Base-by-base conservation (phyloP, 2,797 vertebrate species). In the Coregonus ussuriensis region DNA sequence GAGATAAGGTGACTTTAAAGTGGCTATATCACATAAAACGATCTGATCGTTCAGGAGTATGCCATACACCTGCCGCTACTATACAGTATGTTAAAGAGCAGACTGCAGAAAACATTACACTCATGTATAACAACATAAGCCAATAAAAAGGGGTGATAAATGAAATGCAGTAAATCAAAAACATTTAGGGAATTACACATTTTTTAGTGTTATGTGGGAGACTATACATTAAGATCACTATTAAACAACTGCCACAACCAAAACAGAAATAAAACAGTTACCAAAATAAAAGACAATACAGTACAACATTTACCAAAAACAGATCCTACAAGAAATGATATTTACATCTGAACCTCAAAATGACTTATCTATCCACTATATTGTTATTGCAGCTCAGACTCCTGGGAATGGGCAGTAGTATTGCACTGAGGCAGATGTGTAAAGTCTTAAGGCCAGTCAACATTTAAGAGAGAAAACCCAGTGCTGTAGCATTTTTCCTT, bases 181-280 rank as follows among this genome's bases (percentile, higher is more conserved):
- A 54, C 13, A 77, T 77, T 69, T 11, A 7, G 6, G 6, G 71
- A 76, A 72, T 18, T 4, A 62, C 66, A 72, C 14, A 63, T 13
- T 37, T 25, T 14, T 35, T 21, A 63, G 72, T 62, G 52, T 71
- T 72, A 14, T n/a, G 67, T 33, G 71, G 31, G 37, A 69, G 70
- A 81, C 52, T 71, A 77, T 47, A 77, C 56, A 79, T n/a, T 56
- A 3, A 78, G 6, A 51, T 80, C 18, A 74, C 83, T 74, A 78
- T 84, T 83, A 78, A 83, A 77, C n/a, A 37, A 16, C 65, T 7
- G 29, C 4, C 47, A 15, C 1, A 2, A 0, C 15, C 72, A 7
- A 4, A 72, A 47, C 72, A 18, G 6, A 3, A 72, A 37, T 25
- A 25, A 65, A 77, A 78, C 37, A 74, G 31, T 62, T 21, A 25